Base-by-base conservation (phyloP, 2,113 vertebrate genomes). In the Stegostoma tigrinum region DNA sequence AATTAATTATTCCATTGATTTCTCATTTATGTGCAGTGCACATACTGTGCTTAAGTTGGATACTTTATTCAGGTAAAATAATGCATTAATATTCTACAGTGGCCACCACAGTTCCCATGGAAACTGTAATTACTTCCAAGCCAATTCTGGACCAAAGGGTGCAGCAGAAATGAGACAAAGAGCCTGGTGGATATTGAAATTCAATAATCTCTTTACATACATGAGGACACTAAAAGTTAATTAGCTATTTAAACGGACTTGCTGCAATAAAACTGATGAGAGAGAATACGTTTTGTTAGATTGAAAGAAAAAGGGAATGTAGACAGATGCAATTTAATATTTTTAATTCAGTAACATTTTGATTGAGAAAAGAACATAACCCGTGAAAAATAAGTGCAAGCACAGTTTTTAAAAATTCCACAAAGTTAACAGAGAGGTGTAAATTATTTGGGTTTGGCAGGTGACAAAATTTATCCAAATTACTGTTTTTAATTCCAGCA, bases 121-220 rank as follows among this genome's bases (percentile, higher is more conserved):
- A 70, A 95, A 95, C 94, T 52, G 42, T 30, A 95, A 95, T 72
- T 72, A 14, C 42, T 75, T 42, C 94, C 94, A 72, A 48, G 68
- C 68, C 94, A 95, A 15, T 48, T 42, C 72, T 70, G 45, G 24
- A 48, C 67, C 5, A 30, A 72, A 72, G 23, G 52, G 52, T 30
- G 7, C 67, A 95, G 94, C 23, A 75, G 45, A 14, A 72, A 72
- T 45, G 52, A 95, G 45, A 70, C 68, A 75, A 95, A 95, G 67
- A 95, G 67, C 24, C 24, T 72, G 67, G 5, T 72, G 66, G 67
- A 72, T 72, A 72, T 70, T 72, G 67, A 95, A 95, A 95, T 72
- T 42, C 94, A 72, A 95, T 95, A 68, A 95, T 68, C 42, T 70
- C 64, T 70, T 95, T n/a, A 48, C 94, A 0, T 95, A 75, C 68